Evolutionary conservation across 1,140 invertebrate genomes (phyloP).

Genomic region (Drosophila repletoides): DNA sequence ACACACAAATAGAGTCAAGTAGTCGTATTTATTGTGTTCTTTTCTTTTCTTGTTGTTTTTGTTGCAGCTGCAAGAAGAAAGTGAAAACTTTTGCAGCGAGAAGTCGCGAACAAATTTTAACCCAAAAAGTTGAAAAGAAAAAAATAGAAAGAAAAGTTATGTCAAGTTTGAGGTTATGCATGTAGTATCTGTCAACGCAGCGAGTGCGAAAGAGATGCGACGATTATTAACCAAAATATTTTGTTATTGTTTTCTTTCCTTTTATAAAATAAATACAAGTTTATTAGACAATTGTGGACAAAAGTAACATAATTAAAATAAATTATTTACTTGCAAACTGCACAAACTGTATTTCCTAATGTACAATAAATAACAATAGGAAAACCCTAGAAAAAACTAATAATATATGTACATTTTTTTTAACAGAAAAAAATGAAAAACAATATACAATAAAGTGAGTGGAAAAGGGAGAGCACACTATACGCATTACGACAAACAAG

Average conservation of each 20-base stretch:
- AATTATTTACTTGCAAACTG: constrained; percentile 27
- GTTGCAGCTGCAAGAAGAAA: constrained; percentile 55
- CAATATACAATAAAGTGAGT: constrained; percentile 6
- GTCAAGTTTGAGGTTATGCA: constrained; percentile 39
- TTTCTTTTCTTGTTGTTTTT: constrained; percentile 35
- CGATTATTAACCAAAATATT: not conserved
- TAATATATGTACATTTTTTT: not conserved
- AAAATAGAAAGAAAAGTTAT: constrained; percentile 38
- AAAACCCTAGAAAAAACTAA: constrained; percentile 16
- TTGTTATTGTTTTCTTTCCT: no score
- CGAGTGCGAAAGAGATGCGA: not conserved
- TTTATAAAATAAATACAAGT: no score
- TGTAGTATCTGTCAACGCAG: not conserved
- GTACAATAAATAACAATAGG: constrained; percentile 44
- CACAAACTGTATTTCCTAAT: constrained; percentile 36
- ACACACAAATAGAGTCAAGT: constrained; percentile 68
- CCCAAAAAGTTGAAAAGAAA: constrained; percentile 42
- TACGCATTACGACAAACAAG: constrained; percentile 43
- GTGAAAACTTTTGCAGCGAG: constrained; percentile 74
- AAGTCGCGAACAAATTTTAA: constrained; percentile 70
- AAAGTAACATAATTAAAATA: not conserved
- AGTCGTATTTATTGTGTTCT: constrained; percentile 71
- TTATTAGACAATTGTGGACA: not conserved
- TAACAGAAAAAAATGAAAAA: constrained; percentile 8
- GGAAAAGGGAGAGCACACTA: not conserved